Conservation (phyloP, 2,797 vertebrate species). For the Myiothlypis chrysogaster region DNA sequence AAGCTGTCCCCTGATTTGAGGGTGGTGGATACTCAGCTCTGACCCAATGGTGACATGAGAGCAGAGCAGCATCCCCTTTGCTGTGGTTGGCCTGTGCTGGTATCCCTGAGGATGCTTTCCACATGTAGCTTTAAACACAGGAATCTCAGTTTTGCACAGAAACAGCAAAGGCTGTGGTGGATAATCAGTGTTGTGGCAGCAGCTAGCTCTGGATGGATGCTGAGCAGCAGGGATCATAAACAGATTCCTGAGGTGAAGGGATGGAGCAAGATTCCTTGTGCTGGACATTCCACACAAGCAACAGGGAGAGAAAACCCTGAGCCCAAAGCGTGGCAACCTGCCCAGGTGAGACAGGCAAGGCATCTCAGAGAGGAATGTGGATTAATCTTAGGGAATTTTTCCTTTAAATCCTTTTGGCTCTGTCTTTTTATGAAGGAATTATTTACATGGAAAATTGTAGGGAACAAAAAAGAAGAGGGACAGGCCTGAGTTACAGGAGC, state of each 20-base stretch:
- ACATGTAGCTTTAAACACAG: neutral
- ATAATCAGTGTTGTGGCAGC: neutral
- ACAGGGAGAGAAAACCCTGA: neutral
- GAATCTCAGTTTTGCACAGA: neutral
- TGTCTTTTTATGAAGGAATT: neutral
- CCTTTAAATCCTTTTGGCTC: neutral
- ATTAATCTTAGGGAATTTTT: neutral
- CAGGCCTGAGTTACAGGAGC: neutral
- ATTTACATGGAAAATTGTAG: neutral
- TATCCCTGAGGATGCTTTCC: neutral
- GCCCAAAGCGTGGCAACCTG: neutral
- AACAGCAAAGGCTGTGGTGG: neutral
- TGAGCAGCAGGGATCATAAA: neutral
- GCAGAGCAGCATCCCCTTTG: neutral
- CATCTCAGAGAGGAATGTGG: accelerated
- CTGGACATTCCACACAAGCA: neutral
- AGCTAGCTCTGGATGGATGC: neutral
- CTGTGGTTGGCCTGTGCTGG: neutral
- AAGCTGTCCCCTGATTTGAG: neutral
- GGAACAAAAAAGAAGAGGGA: neutral
- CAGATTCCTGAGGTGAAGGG: neutral
- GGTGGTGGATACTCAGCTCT: neutral
- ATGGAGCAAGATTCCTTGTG: neutral
- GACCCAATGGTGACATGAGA: neutral
- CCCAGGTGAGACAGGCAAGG: neutral